Evolutionary conservation across 2,113 vertebrate genomes (phyloP), one percentile per base, ranked within the genome.

Genomic region (Gnathonemus echidnorhynchus): DNA sequence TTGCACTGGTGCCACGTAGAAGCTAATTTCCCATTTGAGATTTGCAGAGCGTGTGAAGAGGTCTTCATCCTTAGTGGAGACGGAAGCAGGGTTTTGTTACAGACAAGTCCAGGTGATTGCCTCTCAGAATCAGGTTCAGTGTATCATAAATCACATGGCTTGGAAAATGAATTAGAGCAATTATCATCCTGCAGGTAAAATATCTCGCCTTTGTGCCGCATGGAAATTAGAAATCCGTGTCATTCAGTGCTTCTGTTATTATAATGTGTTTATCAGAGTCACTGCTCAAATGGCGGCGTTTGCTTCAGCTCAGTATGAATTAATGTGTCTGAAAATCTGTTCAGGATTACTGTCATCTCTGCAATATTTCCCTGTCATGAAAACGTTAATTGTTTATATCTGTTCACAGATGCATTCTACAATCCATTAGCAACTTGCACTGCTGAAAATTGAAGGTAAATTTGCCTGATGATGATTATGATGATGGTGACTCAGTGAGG

Each of bases 81-180:
- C 48, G 5, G 48, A 53, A 87, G 50, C 1, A 0, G 15, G 48
- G 10, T 87, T 87, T 87, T 56, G 11, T 53, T 52, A 53, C 50
- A 7, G n/a, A 52, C n/a, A 56, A 39, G 49, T 87, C 86, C 86
- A 39, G 86, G 50, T 53, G 86, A 87, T 87, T 53, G 50, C 86
- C 50, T 87, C 27, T 53, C 49, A 56, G 50, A 50, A 87, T 87
- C 86, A 53, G 86, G 6, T 87, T 53, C 49, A 13, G 31, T 50
- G 50, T 53, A 87, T 87, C 86, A 56, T 87, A 53, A 87, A 87
- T 87, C 86, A 56, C 49, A 56, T 87, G 27, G 3, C 56, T 17
- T 62, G 53, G 87, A 46, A 88, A 62, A 46, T 88, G 39, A 88
- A 88, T 88, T 88, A 88, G 24, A 88, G 56, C 87, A 88, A 42